These are phyloP conservation scores for Apostichopus leukothele DNA, from an alignment of 53 echinoderm and acorn worm genomes.

Conservation along the genomic window DNA sequence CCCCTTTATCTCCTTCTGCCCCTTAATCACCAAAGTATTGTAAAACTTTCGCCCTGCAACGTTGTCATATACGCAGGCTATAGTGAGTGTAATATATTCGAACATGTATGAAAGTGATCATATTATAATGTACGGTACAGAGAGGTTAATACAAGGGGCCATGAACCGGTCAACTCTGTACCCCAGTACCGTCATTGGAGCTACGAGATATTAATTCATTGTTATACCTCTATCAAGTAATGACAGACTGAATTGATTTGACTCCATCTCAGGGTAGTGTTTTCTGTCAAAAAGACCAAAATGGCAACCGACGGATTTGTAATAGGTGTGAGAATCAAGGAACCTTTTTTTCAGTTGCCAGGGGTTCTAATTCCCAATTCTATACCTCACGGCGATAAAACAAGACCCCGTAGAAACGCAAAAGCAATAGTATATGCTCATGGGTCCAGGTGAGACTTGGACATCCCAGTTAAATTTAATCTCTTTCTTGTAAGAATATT, in stretches of 20 bases:
- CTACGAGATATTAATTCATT: not conserved
- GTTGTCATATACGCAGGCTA: too few species aligned
- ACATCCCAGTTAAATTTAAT: not conserved
- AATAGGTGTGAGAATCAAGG: conserved; percentile 25
- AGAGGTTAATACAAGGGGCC: not conserved
- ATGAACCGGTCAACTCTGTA: not conserved
- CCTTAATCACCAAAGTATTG: too few species aligned
- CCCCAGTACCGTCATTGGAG: not conserved
- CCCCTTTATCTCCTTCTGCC: too few species aligned
- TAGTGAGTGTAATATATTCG: too few species aligned
- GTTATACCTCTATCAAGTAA: not conserved
- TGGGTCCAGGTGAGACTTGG: not conserved
- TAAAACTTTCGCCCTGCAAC: too few species aligned
- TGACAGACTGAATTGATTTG: not conserved
- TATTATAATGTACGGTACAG: too few species aligned
- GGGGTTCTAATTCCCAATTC: not conserved
- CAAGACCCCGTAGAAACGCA: not conserved
- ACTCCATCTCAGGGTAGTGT: not conserved
- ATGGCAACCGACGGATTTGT: conserved; percentile 12
- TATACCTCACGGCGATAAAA: not conserved
- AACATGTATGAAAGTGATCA: too few species aligned
- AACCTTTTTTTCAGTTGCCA: not conserved
- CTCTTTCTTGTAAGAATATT: not conserved
- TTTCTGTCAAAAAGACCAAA: conserved; percentile 9
- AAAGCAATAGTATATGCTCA: not conserved